Base-by-base conservation (phyloP, 1,140 invertebrate genomes). In the Drosophila bipectinata region DNA sequence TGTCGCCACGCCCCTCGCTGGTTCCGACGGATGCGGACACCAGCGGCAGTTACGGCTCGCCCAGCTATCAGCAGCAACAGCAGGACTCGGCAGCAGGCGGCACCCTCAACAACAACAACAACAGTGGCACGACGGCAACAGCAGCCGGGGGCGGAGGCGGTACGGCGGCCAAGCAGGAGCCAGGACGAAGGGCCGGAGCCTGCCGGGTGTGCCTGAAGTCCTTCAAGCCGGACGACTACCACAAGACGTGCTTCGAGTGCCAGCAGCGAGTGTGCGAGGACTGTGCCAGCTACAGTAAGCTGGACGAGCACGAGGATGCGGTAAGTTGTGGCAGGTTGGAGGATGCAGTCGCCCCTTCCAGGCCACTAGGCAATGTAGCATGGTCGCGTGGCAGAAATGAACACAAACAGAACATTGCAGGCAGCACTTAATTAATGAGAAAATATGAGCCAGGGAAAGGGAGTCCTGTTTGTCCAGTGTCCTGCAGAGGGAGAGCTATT, bases 191-290 rank as follows among this genome's bases (percentile, higher is more conserved):
- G 41, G 94, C 94, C 4, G 96, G 96, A 3, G 95, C 96, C 4
- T 98, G 97, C 90, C 94, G 97, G 54, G 96, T 97, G 2, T 98
- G 97, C 84, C 93, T 97, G 39, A 97, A 97, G 92, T 96, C 95
- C 41, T 95, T 98, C 90, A 96, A 97, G 84, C 95, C 96, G 0
- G 96, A 97, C 51, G 97, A 97, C 90, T 95, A 96, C 82, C 96
- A 95, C 85, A 95, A 96, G 76, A 96, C 95, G 18, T 98, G 97
- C 92, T 95, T 94, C 83, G 96, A 97, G 92, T 98, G 97, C 92
- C 95, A 96, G 82, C 96, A 97, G 82, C 95, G 96, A 76, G 96
- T 98, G 39, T 98, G 97, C 91, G 97, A 98, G 91, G 97, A 98
- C 92, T 98, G 97, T 87, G 96, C 96, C 49, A 97, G 96, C 37